phyloP scores from a whole-genome alignment of 2,888 invertebrate species.

The Perizoma affinitatum region DNA sequence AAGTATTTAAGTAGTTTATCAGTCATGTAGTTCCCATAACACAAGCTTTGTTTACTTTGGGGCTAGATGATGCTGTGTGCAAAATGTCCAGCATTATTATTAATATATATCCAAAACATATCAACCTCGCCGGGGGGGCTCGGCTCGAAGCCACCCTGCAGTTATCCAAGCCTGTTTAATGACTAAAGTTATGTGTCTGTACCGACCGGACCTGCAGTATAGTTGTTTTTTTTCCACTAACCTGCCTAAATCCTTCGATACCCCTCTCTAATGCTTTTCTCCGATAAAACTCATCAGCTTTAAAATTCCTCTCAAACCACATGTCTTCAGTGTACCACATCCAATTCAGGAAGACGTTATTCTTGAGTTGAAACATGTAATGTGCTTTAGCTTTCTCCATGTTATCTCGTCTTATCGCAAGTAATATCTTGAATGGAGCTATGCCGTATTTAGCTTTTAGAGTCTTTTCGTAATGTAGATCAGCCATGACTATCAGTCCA shows the following conservation, averaged over 20 bases:
- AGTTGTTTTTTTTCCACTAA: slow-evolving; percentile 42
- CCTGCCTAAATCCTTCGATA: slow-evolving; percentile 78
- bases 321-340: slow-evolving; percentile 78
- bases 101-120: no score
- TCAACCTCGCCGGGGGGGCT: no score
- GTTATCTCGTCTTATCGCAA: slow-evolving; percentile 66
- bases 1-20: no score
- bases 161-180: no score
- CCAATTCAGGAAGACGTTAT: slow-evolving; percentile 79
- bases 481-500: slow-evolving; percentile 78
- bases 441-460: slow-evolving; percentile 70
- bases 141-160: no score
- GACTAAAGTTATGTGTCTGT: no score
- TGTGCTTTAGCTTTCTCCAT: slow-evolving; percentile 76
- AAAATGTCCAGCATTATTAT: no score
- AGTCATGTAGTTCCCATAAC: no score
- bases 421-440: slow-evolving; percentile 58
- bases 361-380: slow-evolving; percentile 72
- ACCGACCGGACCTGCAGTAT: no score
- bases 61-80: no score
- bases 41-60: no score
- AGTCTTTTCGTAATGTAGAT: slow-evolving; percentile 75
- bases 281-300: slow-evolving; percentile 83
- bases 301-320: slow-evolving; percentile 79
- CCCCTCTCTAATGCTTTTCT: slow-evolving; percentile 72